Base-by-base conservation (phyloP, 2,797 vertebrate species). In the Garrulus glandarius region DNA sequence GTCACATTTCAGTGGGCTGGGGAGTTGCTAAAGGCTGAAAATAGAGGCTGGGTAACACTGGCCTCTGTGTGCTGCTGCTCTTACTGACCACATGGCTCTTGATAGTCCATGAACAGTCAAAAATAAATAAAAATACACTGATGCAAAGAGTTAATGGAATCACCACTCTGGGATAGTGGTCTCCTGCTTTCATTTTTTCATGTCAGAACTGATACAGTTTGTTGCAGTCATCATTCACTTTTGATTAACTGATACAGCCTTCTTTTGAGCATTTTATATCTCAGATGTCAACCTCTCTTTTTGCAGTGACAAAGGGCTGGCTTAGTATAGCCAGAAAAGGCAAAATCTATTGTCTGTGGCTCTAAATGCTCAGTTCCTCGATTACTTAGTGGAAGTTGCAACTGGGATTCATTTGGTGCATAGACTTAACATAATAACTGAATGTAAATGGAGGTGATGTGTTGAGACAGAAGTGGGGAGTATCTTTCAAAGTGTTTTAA, bases 181-280 rank as follows among this genome's bases (percentile, higher is more conserved):
- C 95, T 95, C 74, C 88, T 92, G 79, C 82, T 94, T 67, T 92
- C 91, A 94, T 95, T 96, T 91, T 96, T 89, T 53, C 23, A 1
- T 95, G 93, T 96, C 92, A 93, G 84, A 96, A 82, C 43, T 92
- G 84, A 94, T 97, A 87, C 86, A 83, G 65, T 85, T 87, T 84
- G 68, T 95, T 95, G 71, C 75, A 88, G 84, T 91, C 89, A 75
- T 96, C 92, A 24, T 72, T 97, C 85, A 77, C 56, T 95, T 96
- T 83, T 94, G 87, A 93, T 96, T 97, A 97, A 91, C 76, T 63
- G 92, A 84, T 94, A 95, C 94, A 95, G 84, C 89, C 94, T 93
- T 95, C 94, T 96, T 97, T 92, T 92, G 77, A 96, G 55, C 91
- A 70, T 93, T 96, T 94, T 96, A 76, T 94, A 90, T 84, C 91